phyloP scores from a whole-genome alignment of 2,113 vertebrate genomes.

The Globicephala melas region DNA sequence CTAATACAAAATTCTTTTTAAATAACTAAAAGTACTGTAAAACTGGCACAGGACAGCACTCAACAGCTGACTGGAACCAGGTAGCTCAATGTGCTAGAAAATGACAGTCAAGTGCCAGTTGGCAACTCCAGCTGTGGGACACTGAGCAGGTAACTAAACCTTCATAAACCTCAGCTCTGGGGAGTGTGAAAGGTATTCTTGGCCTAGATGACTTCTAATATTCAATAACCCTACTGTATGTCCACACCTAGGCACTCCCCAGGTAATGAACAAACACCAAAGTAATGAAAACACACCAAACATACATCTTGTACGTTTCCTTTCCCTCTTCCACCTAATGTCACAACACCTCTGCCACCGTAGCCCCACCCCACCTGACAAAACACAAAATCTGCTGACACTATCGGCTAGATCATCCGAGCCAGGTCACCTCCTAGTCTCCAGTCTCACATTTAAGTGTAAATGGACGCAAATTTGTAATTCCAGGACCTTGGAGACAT shows the following conservation, averaged over 20 bases:
- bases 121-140: background rate
- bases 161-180: background rate
- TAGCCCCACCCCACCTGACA: background rate
- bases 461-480: background rate
- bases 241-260: background rate
- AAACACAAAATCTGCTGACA: background rate
- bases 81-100: too few species aligned
- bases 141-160: background rate
- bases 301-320: background rate
- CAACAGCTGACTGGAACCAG: background rate
- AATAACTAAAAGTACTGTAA: background rate
- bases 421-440: background rate
- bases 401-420: background rate
- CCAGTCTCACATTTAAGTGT: background rate
- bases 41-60: background rate
- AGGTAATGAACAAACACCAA: background rate
- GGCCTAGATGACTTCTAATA: background rate
- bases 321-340: background rate
- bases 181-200: background rate
- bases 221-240: background rate
- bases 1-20: background rate
- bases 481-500: background rate
- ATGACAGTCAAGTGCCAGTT: background rate
- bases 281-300: background rate
- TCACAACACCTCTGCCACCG: background rate